phyloP scores from a whole-genome alignment of 2,888 invertebrate species.

The Electrophaes corylata region DNA sequence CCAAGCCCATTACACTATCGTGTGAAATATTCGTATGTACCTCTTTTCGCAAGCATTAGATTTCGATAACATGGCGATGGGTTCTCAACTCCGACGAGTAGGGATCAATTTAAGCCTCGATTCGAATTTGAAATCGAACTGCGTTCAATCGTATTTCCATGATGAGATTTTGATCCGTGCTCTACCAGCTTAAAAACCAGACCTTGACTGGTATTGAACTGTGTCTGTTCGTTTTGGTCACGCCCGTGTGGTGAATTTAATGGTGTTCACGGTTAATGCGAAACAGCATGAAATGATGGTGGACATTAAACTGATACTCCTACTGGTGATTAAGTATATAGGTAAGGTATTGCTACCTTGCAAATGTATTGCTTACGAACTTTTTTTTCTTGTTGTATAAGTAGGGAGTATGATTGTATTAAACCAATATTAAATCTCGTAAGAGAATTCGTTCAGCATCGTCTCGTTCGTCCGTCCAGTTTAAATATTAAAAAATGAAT shows the following conservation, averaged over 20 bases:
- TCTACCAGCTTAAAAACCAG: conserved; percentile 33
- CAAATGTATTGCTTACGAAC: neutral
- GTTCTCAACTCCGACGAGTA: conserved; percentile 19
- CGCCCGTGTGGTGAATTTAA: conserved; percentile 37
- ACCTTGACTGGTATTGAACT: conserved; percentile 37
- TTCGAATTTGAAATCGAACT: conserved; percentile 39
- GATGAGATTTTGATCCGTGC: conserved; percentile 53
- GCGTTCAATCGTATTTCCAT: conserved; percentile 44
- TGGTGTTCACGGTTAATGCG: conserved; percentile 26
- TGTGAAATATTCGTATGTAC: conserved; percentile 19
- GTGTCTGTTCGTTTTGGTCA: conserved; percentile 36
- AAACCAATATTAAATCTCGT: neutral
- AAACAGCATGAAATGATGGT: conserved; percentile 21
- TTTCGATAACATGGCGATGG: conserved; percentile 19
- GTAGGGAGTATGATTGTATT: neutral
- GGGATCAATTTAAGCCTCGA: conserved; percentile 38
- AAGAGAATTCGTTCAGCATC: neutral
- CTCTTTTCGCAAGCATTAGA: conserved; percentile 20
- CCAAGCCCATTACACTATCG: conserved; percentile 15
- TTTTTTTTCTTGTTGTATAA: neutral
- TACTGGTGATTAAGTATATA: neutral
- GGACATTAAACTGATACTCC: conserved; percentile 9
- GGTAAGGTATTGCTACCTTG: neutral
- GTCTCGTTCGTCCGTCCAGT: neutral
- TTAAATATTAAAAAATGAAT: neutral